Conservation (phyloP, 2,888 invertebrate species). For the Dioctria linearis region DNA sequence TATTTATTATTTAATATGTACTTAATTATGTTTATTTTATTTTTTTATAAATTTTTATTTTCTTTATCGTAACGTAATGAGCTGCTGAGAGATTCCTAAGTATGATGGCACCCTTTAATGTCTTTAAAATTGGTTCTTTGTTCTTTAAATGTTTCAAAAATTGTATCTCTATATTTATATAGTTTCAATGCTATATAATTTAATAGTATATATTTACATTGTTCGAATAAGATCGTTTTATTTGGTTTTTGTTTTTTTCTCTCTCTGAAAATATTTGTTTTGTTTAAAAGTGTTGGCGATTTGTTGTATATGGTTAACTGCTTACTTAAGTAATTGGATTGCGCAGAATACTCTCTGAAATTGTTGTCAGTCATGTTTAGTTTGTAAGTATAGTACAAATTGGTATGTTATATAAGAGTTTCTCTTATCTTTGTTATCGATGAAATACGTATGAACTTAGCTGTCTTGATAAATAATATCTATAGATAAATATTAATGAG, state of each 20-base stretch:
- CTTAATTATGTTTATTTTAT: neutral
- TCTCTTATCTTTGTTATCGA: no score
- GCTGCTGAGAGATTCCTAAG: neutral
- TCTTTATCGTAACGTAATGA: neutral
- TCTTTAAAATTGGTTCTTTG: conserved; percentile 37
- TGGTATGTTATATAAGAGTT: no score
- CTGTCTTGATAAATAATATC: no score
- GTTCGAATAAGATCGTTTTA: conserved; percentile 41
- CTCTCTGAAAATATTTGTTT: neutral
- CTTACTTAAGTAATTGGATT: neutral
- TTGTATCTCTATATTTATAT: conserved; percentile 9
- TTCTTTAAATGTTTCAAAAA: conserved; percentile 25
- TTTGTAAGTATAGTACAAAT: no score
- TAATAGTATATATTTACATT: neutral
- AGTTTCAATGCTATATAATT: conserved; percentile 3
- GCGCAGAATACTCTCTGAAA: neutral
- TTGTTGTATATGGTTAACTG: conserved; percentile 41
- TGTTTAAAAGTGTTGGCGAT: no score
- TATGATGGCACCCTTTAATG: conserved; percentile 42
- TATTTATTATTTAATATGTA: neutral
- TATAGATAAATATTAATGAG: no score
- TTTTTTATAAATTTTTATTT: neutral
- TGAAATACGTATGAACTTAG: no score
- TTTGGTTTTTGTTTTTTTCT: conserved; percentile 17
- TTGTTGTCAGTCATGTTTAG: neutral